phyloP scores from a whole-genome alignment of 2,888 invertebrate species.

The Melangyna quadrimaculata region DNA sequence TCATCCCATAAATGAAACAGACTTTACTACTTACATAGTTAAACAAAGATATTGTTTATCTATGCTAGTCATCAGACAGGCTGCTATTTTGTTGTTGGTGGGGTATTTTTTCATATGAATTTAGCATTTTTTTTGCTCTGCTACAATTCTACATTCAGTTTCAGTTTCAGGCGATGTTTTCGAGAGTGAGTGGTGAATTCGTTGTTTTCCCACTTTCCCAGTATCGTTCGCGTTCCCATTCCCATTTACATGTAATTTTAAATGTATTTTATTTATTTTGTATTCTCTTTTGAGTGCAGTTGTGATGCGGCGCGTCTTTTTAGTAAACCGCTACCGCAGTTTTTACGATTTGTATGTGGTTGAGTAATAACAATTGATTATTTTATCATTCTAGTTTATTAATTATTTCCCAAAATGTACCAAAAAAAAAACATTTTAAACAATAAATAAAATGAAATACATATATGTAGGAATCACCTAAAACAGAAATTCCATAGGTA shows the following conservation, averaged over 20 bases:
- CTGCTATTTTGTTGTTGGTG: not conserved
- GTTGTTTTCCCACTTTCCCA: not conserved
- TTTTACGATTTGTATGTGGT: not conserved
- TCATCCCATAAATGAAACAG: not conserved
- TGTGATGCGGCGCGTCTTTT: not conserved
- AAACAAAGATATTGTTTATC: no score
- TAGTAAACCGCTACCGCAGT: not conserved
- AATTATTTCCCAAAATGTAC: not conserved
- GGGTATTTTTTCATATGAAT: not conserved
- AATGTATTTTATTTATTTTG: no score
- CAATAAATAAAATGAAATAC: not conserved
- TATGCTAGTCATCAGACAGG: not conserved
- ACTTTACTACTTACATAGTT: no score
- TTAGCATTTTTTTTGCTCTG: not conserved
- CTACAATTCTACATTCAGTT: not conserved
- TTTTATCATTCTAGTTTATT: not conserved
- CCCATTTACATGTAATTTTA: no score
- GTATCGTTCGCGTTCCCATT: no score
- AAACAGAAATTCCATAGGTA: not conserved
- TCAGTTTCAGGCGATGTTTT: not conserved
- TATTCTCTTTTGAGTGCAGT: not conserved
- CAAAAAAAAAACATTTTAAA: not conserved
- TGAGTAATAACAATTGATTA: not conserved
- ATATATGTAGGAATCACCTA: not conserved
- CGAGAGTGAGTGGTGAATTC: not conserved